Conservation (phyloP, 2,797 vertebrate genomes). For the Podarcis siculus region DNA sequence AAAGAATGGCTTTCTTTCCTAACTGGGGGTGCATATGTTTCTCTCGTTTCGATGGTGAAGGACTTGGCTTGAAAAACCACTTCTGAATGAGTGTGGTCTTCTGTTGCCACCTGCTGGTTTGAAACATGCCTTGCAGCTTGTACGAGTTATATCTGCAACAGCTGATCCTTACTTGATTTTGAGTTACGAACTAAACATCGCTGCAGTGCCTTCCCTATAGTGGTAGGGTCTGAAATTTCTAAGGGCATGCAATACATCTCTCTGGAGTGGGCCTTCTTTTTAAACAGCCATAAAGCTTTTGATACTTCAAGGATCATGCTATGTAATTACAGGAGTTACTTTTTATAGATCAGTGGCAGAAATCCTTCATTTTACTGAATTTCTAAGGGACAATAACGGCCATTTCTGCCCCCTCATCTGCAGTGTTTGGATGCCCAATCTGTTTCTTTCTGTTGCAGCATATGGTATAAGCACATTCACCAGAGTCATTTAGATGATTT, state of each 20-base stretch:
- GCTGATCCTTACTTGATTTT: background rate
- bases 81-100: background rate
- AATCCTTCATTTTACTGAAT: background rate
- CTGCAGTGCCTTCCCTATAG: background rate
- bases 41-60: rapidly evolving
- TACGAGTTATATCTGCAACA: background rate
- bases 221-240: constrained; percentile 26
- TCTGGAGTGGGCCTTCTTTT: constrained; percentile 22
- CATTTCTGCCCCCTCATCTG: background rate
- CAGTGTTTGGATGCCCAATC: background rate
- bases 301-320: constrained; percentile 14
- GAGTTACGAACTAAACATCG: background rate
- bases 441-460: background rate
- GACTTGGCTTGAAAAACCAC: no score
- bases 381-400: background rate
- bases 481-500: constrained; percentile 16
- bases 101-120: constrained; percentile 65
- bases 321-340: constrained; percentile 10
- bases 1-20: rapidly evolving
- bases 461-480: background rate
- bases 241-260: background rate
- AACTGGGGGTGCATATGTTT: rapidly evolving
- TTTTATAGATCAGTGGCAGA: constrained; percentile 23
- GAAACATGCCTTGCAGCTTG: background rate
- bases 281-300: constrained; percentile 35